These are phyloP conservation scores for Trichonephila clavipes DNA, from an alignment of 1,140 invertebrate species.

Conservation along the genomic window DNA sequence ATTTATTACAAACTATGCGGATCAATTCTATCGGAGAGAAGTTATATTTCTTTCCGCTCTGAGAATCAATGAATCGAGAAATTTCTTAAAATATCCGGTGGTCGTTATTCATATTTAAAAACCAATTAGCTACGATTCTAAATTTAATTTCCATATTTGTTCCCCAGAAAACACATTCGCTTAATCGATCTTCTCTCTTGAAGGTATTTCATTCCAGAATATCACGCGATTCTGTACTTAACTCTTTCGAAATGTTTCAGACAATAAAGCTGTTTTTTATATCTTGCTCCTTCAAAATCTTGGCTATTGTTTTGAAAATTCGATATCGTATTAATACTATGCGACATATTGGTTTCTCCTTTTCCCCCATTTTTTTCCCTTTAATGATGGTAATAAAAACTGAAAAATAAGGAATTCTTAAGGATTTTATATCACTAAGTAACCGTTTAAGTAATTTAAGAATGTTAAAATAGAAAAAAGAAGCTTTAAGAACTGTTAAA, in stretches of 20 bases:
- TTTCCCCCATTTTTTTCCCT: no score
- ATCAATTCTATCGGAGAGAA: background rate
- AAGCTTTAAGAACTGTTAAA: no score
- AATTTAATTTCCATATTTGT: constrained; percentile 41
- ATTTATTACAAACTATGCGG: background rate
- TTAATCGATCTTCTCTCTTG: background rate
- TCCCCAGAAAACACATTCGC: background rate
- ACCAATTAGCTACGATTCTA: constrained; percentile 31
- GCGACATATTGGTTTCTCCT: no score
- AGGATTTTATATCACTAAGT: no score
- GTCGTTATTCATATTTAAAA: constrained; percentile 30
- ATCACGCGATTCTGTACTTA: constrained; percentile 3
- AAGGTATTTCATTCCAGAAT: background rate
- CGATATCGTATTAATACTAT: background rate
- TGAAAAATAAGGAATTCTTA: no score
- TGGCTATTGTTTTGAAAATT: background rate
- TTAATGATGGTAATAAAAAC: no score
- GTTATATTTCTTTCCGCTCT: background rate
- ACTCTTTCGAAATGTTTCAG: background rate
- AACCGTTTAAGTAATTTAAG: no score
- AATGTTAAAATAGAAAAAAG: no score
- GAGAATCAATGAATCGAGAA: constrained; percentile 11
- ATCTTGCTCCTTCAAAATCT: background rate
- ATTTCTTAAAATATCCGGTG: background rate
- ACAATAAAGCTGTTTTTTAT: background rate